Percentiles rank a stretch among this genome's conserved stretches.
Evolutionary conservation across 1,140 invertebrate genomes (phyloP).

Genomic region (Sinella curviseta): DNA sequence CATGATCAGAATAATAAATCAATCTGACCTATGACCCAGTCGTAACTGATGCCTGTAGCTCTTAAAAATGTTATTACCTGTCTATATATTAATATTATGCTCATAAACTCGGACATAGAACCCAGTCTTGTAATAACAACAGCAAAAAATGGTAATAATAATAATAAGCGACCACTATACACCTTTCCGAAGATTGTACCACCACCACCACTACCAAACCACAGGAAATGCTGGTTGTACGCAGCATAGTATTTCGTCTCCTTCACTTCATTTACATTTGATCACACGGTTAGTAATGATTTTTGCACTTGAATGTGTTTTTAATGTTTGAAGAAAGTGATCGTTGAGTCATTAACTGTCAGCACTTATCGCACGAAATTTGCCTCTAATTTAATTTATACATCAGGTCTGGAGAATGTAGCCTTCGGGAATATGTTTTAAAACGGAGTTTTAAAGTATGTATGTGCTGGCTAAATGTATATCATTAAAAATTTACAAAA

Average conservation of each 20-base stretch:
- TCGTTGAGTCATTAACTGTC: constrained; percentile 18
- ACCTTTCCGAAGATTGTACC: neutral
- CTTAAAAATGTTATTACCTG: neutral
- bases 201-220: neutral
- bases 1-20: constrained; percentile 42
- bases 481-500: no score
- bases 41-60: constrained; percentile 7
- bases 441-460: no score
- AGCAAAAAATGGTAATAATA: no score
- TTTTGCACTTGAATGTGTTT: constrained; percentile 13
- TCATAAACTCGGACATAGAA: no score
- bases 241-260: neutral
- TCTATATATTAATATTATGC: neutral
- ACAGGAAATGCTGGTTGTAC: constrained; percentile 1
- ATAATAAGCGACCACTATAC: no score
- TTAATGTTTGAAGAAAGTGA: constrained; percentile 12
- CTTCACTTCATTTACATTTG: constrained; percentile 5
- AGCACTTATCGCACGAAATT: constrained; percentile 22
- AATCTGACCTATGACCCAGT: constrained; percentile 38
- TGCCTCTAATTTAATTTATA: constrained; percentile 23
- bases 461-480: no score
- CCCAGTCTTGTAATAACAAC: no score
- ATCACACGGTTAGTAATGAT: constrained; percentile 6
- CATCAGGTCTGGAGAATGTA: neutral
- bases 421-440: no score